phyloP scores from a whole-genome alignment of 30 jellyfish, hydroid and myxozoan species.

The Aurelia aurita complex sp. Pacific region DNA sequence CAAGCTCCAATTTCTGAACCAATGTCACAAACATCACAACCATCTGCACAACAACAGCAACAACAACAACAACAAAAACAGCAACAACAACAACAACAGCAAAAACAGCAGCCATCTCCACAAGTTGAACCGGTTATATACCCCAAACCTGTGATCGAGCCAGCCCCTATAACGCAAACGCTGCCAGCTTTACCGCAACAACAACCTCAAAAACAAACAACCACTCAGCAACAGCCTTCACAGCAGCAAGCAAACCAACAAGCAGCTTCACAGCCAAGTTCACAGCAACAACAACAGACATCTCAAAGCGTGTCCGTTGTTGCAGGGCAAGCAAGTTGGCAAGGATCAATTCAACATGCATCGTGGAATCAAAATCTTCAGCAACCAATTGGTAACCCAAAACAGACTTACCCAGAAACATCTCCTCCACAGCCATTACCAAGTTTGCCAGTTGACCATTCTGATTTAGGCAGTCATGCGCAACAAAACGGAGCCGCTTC shows the following conservation, averaged over 20 bases:
- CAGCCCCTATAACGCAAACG: not conserved
- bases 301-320: not conserved
- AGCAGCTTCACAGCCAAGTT: constrained; percentile 13
- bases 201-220: constrained; percentile 16
- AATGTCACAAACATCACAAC: not conserved
- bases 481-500: too few species aligned
- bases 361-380: constrained; percentile 57
- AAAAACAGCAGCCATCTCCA: not conserved
- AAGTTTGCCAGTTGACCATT: constrained; percentile 16
- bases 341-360: constrained; percentile 21
- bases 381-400: constrained; percentile 65
- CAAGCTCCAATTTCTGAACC: not conserved
- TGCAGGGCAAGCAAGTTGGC: not conserved
- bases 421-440: constrained; percentile 46
- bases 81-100: not conserved
- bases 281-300: constrained; percentile 3
- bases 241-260: constrained; percentile 1
- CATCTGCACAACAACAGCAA: constrained; percentile 1
- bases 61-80: constrained; percentile 17
- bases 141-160: not conserved
- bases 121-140: too few species aligned
- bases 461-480: too few species aligned
- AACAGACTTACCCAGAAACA: constrained; percentile 54
- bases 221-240: not conserved
- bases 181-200: constrained; percentile 1